phyloP scores from a whole-genome alignment of 2,797 vertebrate species.

The Acropternis orthonyx region DNA sequence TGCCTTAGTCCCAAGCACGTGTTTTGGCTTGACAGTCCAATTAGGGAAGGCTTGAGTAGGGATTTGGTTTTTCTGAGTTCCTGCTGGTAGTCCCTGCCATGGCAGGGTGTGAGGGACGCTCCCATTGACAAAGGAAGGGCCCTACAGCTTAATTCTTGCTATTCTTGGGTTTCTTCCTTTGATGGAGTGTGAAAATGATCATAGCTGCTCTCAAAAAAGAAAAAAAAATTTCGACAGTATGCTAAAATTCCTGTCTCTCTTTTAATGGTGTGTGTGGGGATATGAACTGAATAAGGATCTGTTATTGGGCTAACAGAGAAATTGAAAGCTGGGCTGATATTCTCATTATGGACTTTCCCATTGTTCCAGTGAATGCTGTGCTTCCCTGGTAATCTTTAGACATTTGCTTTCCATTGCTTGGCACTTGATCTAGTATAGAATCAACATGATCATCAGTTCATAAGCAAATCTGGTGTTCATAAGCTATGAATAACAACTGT shows the following conservation, averaged over 20 bases:
- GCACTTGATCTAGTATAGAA: neutral
- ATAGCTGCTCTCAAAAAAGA: neutral
- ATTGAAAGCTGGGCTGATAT: neutral
- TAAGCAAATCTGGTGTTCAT: neutral
- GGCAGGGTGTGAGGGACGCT: neutral
- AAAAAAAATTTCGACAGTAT: neutral
- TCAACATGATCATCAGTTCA: neutral
- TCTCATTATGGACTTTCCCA: neutral
- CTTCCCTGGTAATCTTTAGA: neutral
- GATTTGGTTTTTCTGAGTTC: neutral
- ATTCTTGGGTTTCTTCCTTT: neutral
- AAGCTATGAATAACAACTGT: neutral
- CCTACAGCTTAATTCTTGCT: neutral
- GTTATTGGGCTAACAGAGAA: neutral
- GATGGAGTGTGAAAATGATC: neutral
- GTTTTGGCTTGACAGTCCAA: neutral
- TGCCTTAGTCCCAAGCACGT: fast-evolving
- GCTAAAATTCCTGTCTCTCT: neutral
- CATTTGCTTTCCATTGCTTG: neutral
- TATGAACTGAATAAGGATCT: neutral
- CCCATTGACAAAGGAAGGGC: neutral
- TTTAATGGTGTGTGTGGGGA: neutral
- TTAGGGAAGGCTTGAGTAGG: neutral
- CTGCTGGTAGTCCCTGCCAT: fast-evolving
- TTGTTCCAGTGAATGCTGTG: neutral